Percentiles rank a stretch among this genome's conserved stretches.
Conservation (phyloP, 2,888 invertebrate species). For the Agriopis leucophaearia region DNA sequence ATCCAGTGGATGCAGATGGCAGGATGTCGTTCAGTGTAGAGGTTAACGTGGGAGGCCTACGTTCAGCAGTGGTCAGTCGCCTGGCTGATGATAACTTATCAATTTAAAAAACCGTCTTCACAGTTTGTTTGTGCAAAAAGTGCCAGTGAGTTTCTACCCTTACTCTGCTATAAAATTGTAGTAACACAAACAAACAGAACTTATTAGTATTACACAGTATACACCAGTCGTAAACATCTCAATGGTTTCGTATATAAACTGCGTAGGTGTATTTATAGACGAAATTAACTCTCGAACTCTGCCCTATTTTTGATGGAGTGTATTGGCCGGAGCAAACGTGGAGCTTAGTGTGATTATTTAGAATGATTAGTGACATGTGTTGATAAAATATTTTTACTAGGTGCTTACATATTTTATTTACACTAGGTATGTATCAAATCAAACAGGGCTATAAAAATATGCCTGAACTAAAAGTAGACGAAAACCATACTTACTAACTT, state of each 20-base stretch:
- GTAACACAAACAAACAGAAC: constrained; percentile 29
- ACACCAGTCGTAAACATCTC: constrained; percentile 34
- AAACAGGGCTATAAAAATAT: too few species aligned
- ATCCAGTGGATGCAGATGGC: too few species aligned
- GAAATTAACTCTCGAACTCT: constrained; percentile 45
- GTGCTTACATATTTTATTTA: too few species aligned
- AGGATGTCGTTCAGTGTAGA: too few species aligned
- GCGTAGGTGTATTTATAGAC: constrained; percentile 49
- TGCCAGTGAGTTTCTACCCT: constrained; percentile 18
- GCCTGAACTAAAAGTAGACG: too few species aligned
- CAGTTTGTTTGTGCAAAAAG: too few species aligned
- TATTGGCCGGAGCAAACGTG: constrained; percentile 34
- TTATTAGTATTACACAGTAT: constrained; percentile 27
- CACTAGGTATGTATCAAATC: too few species aligned
- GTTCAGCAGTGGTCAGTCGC: too few species aligned
- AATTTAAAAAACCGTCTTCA: too few species aligned
- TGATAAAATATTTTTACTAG: not conserved
- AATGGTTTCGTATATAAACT: constrained; percentile 41
- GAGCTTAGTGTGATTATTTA: not conserved
- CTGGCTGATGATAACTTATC: too few species aligned
- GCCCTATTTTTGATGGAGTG: constrained; percentile 57
- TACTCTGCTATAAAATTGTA: constrained; percentile 20
- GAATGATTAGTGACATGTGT: not conserved
- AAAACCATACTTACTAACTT: too few species aligned
- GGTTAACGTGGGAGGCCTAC: too few species aligned